Base-by-base conservation (phyloP, 2,888 invertebrate species). In the Drosophila fulvimacula region DNA sequence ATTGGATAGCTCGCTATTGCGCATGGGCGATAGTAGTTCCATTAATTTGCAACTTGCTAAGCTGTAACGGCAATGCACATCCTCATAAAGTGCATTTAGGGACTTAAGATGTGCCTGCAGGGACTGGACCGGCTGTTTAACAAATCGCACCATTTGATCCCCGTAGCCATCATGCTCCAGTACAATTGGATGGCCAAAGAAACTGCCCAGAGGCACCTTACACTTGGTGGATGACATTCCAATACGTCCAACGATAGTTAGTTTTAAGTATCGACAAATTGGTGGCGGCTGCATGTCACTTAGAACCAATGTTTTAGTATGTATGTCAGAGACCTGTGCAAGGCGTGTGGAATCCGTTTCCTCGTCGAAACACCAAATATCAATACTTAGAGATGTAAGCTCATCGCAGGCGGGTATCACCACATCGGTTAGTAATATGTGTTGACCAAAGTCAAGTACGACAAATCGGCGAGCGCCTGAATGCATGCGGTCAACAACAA, bases 401-500 rank as follows among this genome's bases (percentile, higher is more conserved):
- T 97, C 97, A 66, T 95, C 95, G 87, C 96, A 97, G 1, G 96
- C 94, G 0, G 97, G 97, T 77, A 97, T 95, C 84, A 95, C 94
- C 80, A 98, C 93, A 92, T 98, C 98, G 0, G 98, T 98, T 41
- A 98, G 94, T 2, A 97, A 93, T 58, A 98, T 94, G 0, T 96
- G 95, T 79, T 96, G 95, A 5, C 98, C 98, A 92, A 98, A 98
- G 93, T 98, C 98, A 38, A 98, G 93, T 13, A 97, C 96, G 63
- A 98, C 97, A 93, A 96, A 98, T 64, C 98, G 94, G n/a, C 98
- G 93, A 0, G 98, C 98, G 60, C 98, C 97, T 0, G 98, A 97
- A 93, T 98, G 97, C 96, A 98, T 97, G 65, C 98, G 94, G 91
- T 98, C 98, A 48, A 98, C 97, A 19, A 98, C 96, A 69, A 98